A percentile compares a stretch with the other conserved stretches of the same genome.
These are phyloP conservation scores for Tachina grossa DNA, from an alignment of 2,888 invertebrate species.

Conservation along the genomic window DNA sequence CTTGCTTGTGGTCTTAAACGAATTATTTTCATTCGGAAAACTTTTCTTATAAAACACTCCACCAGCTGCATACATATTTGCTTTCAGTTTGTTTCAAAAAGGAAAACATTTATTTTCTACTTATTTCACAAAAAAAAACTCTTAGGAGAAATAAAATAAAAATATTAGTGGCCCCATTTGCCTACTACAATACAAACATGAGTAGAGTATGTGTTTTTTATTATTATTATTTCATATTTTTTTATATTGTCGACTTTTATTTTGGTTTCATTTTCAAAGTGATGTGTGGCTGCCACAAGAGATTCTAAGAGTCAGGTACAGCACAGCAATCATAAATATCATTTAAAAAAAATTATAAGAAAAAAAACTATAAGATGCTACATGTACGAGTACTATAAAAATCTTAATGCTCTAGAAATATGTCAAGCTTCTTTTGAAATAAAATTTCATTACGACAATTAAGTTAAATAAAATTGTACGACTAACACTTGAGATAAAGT, in stretches of 20 bases:
- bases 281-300: constrained; percentile 45
- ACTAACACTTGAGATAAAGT: neutral
- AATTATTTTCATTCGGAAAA: constrained; percentile 52
- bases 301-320: constrained; percentile 59
- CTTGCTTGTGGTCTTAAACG: constrained; percentile 22
- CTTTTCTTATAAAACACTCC: constrained; percentile 35
- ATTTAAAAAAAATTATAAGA: constrained; percentile 14
- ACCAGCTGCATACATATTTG: constrained; percentile 45
- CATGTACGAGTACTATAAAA: neutral
- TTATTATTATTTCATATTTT: neutral
- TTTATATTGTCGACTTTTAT: neutral
- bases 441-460: constrained; percentile 17
- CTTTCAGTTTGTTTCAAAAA: constrained; percentile 41
- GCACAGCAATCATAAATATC: constrained; percentile 40
- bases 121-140: constrained; percentile 30
- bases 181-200: neutral
- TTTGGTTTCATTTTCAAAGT: constrained; percentile 31
- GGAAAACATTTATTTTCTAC: constrained; percentile 31
- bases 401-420: constrained; percentile 30
- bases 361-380: neutral
- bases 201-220: constrained; percentile 13
- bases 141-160: constrained; percentile 37
- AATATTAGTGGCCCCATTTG: constrained; percentile 61
- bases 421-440: constrained; percentile 31
- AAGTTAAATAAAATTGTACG: neutral